Evolutionary conservation across 2,113 vertebrate species (phyloP).

Genomic region (Sinosuthora webbiana): DNA sequence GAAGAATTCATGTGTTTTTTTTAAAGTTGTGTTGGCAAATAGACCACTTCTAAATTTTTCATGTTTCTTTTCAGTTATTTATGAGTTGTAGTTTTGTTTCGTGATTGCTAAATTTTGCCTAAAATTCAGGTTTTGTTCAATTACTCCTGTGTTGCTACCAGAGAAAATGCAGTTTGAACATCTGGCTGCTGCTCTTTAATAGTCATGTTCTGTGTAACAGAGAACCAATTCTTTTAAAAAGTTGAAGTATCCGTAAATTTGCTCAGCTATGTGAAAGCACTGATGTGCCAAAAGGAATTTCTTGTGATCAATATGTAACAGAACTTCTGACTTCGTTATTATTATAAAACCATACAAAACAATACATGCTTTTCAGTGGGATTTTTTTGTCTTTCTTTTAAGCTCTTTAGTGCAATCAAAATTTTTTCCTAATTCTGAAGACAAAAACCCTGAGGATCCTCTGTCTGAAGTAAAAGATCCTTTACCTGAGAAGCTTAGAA

Average conservation of each 20-base stretch:
- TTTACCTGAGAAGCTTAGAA: constrained; percentile 92
- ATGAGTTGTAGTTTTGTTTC: neutral
- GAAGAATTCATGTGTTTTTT: neutral
- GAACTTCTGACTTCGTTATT: neutral
- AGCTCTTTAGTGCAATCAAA: constrained; percentile 96
- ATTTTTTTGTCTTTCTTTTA: constrained; percentile 17
- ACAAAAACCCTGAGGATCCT: constrained; percentile 97
- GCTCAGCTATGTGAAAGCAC: neutral
- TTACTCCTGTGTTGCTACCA: neutral
- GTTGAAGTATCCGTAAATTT: neutral
- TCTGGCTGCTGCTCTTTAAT: neutral
- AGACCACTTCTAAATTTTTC: neutral
- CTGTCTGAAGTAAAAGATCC: constrained; percentile 96
- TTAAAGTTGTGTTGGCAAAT: neutral
- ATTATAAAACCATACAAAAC: neutral
- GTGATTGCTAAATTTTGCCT: neutral
- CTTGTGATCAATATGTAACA: neutral
- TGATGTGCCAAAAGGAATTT: neutral
- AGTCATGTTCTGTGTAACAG: neutral
- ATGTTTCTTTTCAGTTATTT: neutral
- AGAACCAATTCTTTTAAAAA: neutral
- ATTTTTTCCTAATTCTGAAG: constrained; percentile 90
- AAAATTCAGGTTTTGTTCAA: neutral
- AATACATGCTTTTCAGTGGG: neutral
- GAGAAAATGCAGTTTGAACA: neutral